Evolutionary conservation across 1,140 invertebrate species (phyloP).

Genomic region (Aporrectodea caliginosa): DNA sequence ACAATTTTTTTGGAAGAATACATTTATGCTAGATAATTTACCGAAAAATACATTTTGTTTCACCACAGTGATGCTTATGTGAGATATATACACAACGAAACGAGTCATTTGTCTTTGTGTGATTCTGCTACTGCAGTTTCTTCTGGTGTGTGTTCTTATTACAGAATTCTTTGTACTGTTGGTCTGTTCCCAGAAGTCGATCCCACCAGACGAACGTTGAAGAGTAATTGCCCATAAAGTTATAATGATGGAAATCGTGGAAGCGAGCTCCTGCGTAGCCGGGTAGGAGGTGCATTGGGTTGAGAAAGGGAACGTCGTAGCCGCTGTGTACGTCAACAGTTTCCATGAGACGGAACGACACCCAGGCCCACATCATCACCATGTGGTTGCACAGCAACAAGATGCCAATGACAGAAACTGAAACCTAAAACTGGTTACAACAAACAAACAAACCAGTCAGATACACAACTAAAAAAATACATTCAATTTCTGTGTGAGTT

Average conservation of each 20-base stretch:
- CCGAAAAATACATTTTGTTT: too few relatives aligned
- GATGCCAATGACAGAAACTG: conserved; percentile 47
- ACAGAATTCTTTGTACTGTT: conserved; percentile 40
- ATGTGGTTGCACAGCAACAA: conserved; percentile 46
- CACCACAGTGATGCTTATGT: too few relatives aligned
- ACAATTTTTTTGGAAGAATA: too few relatives aligned
- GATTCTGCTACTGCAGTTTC: too few relatives aligned
- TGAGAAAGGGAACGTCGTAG: conserved; percentile 47
- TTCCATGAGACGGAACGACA: conserved; percentile 43
- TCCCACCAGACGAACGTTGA: conserved; percentile 51
- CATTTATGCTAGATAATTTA: too few relatives aligned
- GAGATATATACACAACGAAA: too few relatives aligned
- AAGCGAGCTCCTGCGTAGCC: conserved; percentile 46
- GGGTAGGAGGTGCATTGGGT: conserved; percentile 45
- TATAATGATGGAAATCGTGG: conserved; percentile 50
- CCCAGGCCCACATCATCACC: conserved; percentile 46
- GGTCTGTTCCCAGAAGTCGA: conserved; percentile 46
- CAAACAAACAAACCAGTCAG: too few relatives aligned
- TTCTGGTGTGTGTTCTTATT: too few relatives aligned
- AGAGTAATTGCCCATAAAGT: conserved; percentile 48
- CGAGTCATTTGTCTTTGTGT: too few relatives aligned
- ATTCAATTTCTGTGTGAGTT: too few relatives aligned
- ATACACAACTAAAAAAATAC: too few relatives aligned
- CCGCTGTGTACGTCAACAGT: conserved; percentile 51
- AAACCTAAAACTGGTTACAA: conserved; percentile 41